Base-by-base conservation (phyloP, 2,797 vertebrate genomes). In the Enteromius fasciolatus region DNA sequence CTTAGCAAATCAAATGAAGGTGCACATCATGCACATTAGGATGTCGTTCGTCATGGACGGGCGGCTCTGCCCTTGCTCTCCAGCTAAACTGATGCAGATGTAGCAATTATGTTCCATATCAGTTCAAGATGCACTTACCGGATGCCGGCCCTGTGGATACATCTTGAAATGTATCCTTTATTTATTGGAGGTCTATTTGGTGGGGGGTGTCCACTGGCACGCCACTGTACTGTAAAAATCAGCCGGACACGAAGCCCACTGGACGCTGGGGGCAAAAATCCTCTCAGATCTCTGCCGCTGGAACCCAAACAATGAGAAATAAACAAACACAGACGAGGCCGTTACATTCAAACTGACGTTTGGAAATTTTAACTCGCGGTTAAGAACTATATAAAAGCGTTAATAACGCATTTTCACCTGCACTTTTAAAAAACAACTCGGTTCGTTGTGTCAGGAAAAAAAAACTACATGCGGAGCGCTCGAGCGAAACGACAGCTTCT, bases 131-230 rank as follows among this genome's bases (percentile, higher is more conserved):
- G 88, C 84, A 78, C 96, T 96, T 91, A 97, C 97, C 96, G 96
- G 97, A 96, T 97, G 97, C 93, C 97, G 95, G 95, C 96, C 96
- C 94, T 97, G 96, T 90, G 96, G 96, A 96, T 97, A 98, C 97
- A 98, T 98, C 94, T 92, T 92, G 91, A 88, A 94, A 86, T 83
- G 86, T 88, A 87, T 91, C 89, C 89, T 91, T 91, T 86, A 87
- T 95, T 96, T 94, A 97, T 96, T 95, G 95, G 95, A 95, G 96
- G 95, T 93, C 96, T 94, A 94, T 96, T 95, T 92, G 96, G 96
- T 89, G 95, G 96, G 95, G 95, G 88, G 75, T 85, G 86, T 89
- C 90, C 90, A 85, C 88, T 86, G 89, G 86, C 88, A 85, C 88
- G 82, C 87, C 88, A 87, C 90, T 88, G 87, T 91, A 87, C 90